Base-by-base conservation (phyloP, 2,888 invertebrate species). In the Beris morrisii region DNA sequence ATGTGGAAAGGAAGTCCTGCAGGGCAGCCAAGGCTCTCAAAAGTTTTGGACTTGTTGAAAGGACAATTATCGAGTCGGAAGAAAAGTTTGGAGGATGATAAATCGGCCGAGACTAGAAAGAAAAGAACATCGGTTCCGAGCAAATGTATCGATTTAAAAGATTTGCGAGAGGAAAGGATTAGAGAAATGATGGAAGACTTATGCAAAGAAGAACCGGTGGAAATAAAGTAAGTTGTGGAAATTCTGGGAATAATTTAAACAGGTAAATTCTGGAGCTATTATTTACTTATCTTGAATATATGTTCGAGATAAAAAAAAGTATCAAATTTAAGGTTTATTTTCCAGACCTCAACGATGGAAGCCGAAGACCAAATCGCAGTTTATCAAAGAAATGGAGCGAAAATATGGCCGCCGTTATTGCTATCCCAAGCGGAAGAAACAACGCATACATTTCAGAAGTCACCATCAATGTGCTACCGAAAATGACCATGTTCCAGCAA, bases 391-490 rank as follows among this genome's bases (percentile, higher is more conserved):
- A 4, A 57, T 65, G 52, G 28, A 52, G 13, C 30, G 43, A 12
- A 57, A 57, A 52, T 44, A 50, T 32, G 15, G 65, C 13, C 57
- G 44, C 4, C 57, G 57, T 7, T 65, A 65, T 58, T 48, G 43
- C 22, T 65, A 57, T 52, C 46, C 50, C 7, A 53, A 54, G 13
- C 54, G 64, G 44, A 54, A 44, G 12, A 9, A 65, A 7, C 67
- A 69, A 65, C 70, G 73, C 78, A 84, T 85, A 0, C 79, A 81
- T 0, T 79, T 81, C 12, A 76, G 84, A 53, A 86, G 87, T 0
- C 88, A 88, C 72, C 83, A 82, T 65, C 74, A 79, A 68, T 88
- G 88, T 73, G 76, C 84, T 2, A 74, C 79, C 31, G 81, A 83
- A 0, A 82, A 83, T 0, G 79, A 81, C 32, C 80, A 83, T 6